Percentiles rank a stretch among this genome's conserved stretches.
phyloP scores from a whole-genome alignment of 2,113 vertebrate species.

The Heliornis fulica region DNA sequence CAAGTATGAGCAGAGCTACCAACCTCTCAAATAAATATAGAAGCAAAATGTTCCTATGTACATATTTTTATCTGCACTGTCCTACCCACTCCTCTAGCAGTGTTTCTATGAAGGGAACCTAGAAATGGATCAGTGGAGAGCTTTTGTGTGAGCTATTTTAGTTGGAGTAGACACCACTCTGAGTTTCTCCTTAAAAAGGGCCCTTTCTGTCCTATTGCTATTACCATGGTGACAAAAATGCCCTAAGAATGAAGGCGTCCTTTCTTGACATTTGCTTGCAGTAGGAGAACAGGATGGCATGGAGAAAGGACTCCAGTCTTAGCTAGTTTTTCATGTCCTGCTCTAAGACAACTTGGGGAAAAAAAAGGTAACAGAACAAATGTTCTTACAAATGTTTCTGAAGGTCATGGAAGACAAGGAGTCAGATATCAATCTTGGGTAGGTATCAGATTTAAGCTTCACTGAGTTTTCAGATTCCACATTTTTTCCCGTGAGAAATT shows the following conservation, averaged over 20 bases:
- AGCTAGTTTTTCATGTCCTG: not conserved
- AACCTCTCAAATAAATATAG: not conserved
- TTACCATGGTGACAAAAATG: slow-evolving; percentile 38
- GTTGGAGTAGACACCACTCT: not conserved
- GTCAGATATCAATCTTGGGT: not conserved
- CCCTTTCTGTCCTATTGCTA: not conserved
- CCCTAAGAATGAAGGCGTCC: not conserved
- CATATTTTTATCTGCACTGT: not conserved
- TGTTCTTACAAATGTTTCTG: not conserved
- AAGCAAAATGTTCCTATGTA: not conserved
- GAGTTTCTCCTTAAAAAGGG: not conserved
- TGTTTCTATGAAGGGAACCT: not conserved
- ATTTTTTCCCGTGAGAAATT: not conserved
- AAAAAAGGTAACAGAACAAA: not conserved
- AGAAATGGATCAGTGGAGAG: not conserved
- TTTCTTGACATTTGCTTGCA: not conserved
- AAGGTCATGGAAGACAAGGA: not conserved
- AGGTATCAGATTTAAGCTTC: not conserved
- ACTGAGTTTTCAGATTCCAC: not conserved
- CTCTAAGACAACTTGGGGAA: not conserved
- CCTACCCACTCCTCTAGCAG: not conserved
- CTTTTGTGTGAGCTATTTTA: slow-evolving; percentile 3
- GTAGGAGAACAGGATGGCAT: not conserved
- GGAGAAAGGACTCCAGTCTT: not conserved
- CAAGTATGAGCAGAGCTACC: not conserved